phyloP scores from a whole-genome alignment of 2,113 vertebrate species.

The Atrichornis clamosus region DNA sequence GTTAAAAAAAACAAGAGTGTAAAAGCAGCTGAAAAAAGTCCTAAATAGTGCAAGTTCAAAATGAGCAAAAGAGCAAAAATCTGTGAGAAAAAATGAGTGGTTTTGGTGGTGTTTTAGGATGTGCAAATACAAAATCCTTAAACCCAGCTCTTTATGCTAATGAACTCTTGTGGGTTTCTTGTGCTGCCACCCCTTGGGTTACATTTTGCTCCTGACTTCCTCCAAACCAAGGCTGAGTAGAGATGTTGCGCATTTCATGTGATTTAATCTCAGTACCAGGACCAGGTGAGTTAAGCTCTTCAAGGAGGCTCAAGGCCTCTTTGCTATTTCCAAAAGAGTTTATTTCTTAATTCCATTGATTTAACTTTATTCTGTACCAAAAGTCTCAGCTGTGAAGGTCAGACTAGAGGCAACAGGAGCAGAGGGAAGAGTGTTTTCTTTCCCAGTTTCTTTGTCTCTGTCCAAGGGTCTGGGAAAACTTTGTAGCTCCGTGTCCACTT shows the following conservation, averaged over 20 bases:
- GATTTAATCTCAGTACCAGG: not conserved
- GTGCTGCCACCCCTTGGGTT: accelerated
- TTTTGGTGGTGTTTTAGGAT: not conserved
- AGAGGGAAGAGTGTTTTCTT: not conserved
- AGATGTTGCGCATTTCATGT: accelerated
- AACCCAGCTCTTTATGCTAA: not conserved
- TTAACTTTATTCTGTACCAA: not conserved
- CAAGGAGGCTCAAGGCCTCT: not conserved
- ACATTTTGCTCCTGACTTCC: not conserved
- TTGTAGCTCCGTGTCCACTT: not conserved
- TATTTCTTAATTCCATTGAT: not conserved
- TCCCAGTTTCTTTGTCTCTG: not conserved
- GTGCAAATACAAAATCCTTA: not conserved
- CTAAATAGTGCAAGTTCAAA: not conserved
- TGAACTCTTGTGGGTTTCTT: not conserved
- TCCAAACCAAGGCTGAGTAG: not conserved
- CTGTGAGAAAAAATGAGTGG: too few relatives aligned
- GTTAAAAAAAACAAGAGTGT: not conserved
- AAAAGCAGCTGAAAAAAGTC: not conserved
- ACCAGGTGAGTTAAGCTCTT: not conserved
- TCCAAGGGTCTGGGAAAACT: not conserved
- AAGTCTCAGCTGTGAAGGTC: not conserved
- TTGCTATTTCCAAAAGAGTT: not conserved
- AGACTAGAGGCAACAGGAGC: not conserved
- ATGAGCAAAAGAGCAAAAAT: not conserved